These are phyloP conservation scores for Siniperca chuatsi DNA, from an alignment of 2,113 vertebrate species.

Conservation along the genomic window DNA sequence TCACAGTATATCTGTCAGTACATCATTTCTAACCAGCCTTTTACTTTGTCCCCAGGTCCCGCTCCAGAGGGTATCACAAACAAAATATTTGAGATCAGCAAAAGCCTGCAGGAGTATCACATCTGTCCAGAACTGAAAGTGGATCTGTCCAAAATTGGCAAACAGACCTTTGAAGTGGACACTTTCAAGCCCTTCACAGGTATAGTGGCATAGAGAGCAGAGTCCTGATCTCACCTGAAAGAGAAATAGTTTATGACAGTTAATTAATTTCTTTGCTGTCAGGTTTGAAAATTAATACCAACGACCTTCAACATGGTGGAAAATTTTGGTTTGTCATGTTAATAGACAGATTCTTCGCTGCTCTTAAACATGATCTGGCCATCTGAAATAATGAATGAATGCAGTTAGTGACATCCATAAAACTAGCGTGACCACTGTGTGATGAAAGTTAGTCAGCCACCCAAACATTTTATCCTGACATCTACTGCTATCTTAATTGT, in stretches of 20 bases:
- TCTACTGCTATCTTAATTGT: neutral
- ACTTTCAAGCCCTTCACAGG: conserved; percentile 96
- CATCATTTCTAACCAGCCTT: neutral
- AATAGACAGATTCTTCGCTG: neutral
- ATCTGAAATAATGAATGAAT: conserved; percentile 1
- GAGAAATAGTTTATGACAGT: neutral
- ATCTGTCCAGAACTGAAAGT: conserved; percentile 96
- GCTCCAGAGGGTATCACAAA: conserved; percentile 96
- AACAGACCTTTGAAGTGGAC: conserved; percentile 96
- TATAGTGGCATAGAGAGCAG: conserved; percentile 47
- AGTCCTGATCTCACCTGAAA: neutral
- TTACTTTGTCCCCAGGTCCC: conserved; percentile 85
- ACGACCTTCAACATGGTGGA: neutral
- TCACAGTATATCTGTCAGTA: neutral
- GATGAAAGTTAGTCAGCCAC: neutral
- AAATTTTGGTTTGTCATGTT: neutral
- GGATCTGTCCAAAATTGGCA: conserved; percentile 92
- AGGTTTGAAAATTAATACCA: neutral
- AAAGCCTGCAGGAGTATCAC: conserved; percentile 93
- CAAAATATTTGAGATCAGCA: conserved; percentile 97
- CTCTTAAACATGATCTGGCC: neutral
- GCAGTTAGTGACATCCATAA: neutral
- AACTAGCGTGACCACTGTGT: neutral
- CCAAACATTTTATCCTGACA: neutral
- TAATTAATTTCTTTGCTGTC: neutral